phyloP scores from a whole-genome alignment of 2,888 invertebrate genomes.

The Falcaria lacertinaria region DNA sequence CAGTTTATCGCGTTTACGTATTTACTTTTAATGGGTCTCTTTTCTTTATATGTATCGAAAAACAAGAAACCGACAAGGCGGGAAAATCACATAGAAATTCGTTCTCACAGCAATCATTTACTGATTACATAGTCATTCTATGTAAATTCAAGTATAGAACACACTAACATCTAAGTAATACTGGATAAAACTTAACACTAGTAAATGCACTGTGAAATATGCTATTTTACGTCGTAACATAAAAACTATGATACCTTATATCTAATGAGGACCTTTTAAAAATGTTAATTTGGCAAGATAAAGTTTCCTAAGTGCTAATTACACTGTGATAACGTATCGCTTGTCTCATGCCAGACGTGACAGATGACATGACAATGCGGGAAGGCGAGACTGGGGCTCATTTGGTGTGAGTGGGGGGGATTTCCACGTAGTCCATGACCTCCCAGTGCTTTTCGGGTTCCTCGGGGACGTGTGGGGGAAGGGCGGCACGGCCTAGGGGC shows the following conservation, averaged over 20 bases:
- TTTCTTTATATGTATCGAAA: too few relatives aligned
- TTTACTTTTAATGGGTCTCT: too few relatives aligned
- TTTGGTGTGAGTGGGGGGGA: constrained; percentile 33
- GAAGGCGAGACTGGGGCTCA: not conserved
- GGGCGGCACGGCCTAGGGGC: constrained; percentile 80
- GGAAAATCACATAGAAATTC: too few relatives aligned
- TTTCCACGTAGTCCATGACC: constrained; percentile 83
- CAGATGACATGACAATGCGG: not conserved
- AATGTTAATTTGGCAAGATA: constrained; percentile 21
- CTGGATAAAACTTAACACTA: constrained; percentile 12
- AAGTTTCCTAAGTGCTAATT: constrained; percentile 4
- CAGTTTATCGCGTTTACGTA: too few relatives aligned
- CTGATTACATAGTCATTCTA: not conserved
- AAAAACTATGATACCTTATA: constrained; percentile 4
- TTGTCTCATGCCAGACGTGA: not conserved
- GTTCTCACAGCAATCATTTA: not conserved
- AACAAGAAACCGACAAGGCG: too few relatives aligned
- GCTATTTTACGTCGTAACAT: not conserved
- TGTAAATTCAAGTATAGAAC: not conserved
- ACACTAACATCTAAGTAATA: constrained; percentile 8
- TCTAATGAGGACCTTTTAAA: constrained; percentile 3
- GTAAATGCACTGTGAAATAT: constrained; percentile 13
- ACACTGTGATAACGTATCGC: not conserved
- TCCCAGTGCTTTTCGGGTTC: constrained; percentile 82
- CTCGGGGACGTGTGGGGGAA: constrained; percentile 67